phyloP scores from a whole-genome alignment of 2,797 vertebrate species.

The Tapera naevia region DNA sequence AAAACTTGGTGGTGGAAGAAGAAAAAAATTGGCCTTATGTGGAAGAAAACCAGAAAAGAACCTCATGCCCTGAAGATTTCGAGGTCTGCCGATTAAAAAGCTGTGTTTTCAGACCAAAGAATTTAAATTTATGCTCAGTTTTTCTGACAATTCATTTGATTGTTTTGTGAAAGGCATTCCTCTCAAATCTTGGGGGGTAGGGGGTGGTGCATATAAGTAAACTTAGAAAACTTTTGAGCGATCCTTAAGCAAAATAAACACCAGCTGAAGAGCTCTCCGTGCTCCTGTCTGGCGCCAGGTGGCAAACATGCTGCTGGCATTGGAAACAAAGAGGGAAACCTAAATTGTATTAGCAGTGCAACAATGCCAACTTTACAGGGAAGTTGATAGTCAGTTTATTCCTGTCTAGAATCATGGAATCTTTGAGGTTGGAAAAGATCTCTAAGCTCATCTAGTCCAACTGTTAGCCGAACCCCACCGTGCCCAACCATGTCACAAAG shows the following conservation, averaged over 20 bases:
- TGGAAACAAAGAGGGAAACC: no score
- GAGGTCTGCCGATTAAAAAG: not conserved
- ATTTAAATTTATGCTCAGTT: not conserved
- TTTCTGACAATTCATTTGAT: not conserved
- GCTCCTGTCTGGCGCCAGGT: not conserved
- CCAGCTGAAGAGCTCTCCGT: not conserved
- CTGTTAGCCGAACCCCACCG: no score
- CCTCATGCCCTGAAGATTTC: not conserved
- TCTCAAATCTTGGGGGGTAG: not conserved
- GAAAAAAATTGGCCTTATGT: not conserved
- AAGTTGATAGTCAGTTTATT: not conserved
- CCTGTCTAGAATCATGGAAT: not conserved
- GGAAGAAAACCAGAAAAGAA: not conserved
- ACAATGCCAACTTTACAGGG: not conserved
- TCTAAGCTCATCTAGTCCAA: no score
- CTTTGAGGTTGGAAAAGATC: no score
- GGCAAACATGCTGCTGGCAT: not conserved
- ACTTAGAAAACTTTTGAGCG: not conserved
- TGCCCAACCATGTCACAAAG: no score
- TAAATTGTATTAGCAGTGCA: fast-evolving
- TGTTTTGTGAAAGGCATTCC: not conserved
- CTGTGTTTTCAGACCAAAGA: not conserved
- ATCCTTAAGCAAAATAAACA: not conserved
- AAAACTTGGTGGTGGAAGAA: not conserved
- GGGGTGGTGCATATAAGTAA: no score